Base-by-base conservation (phyloP, 2,797 vertebrate genomes). In the Urosaurus nigricauda region DNA sequence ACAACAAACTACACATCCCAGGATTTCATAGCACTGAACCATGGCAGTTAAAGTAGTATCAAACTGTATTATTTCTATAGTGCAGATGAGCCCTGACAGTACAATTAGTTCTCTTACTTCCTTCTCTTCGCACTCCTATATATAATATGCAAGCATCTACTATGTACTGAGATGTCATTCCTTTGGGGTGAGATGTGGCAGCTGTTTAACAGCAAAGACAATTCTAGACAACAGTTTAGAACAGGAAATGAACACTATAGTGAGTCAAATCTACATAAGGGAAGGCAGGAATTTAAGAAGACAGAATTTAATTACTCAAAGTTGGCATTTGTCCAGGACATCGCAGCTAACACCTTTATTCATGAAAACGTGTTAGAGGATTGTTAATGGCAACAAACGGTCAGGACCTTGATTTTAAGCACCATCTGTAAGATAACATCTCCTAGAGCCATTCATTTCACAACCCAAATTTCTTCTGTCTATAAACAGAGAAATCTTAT, bases 131-230 rank as follows among this genome's bases (percentile, higher is more conserved):
- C 35, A 74, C n/a, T 26, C 68, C 51, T 58, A 53, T 80, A n/a
- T 56, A 80, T 58, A 86, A 85, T 78, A 80, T 40, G 16, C 51
- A 53, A 51, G 14, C 70, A 81, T 75, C 83, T 47, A 40, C 60
- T 65, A 75, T 9, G 87, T 35, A 24, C 83, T 1, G 60, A 94
- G 63, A 87, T 17, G 77, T 91, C 80, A 85, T 91, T 94, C 93
- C 94, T 92, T 92, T 14, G 92, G 93, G 94, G 89, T 81, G 70
- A 94, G 91, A 94, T 94, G 94, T 92, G 94, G 94, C 94, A 96
- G 94, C 94, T 96, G 94, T 94, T 95, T 92, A 85, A 93, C 93
- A 91, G 94, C 94, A 91, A 95, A 94, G 94, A 94, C 94, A 94
- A 95, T 94, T 95, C 93, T 70, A 93, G 29, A 5, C 93, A 82